phyloP scores from a whole-genome alignment of 2,888 invertebrate genomes.

The Argyresthia goedartella region DNA sequence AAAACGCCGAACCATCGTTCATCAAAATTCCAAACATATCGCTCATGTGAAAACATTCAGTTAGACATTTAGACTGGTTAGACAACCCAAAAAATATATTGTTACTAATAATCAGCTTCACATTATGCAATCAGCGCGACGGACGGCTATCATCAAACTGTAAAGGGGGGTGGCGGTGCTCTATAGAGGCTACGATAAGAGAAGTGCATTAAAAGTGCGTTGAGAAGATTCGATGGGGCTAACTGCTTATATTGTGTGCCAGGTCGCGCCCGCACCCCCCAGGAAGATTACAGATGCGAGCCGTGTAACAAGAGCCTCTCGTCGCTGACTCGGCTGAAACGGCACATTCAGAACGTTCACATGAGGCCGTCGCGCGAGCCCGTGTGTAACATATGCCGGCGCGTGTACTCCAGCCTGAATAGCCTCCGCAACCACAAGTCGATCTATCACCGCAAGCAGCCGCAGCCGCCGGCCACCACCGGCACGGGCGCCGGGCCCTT shows the following conservation, averaged over 20 bases:
- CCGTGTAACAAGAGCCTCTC: conserved; percentile 93
- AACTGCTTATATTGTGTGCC: conserved; percentile 73
- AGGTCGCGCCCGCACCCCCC: conserved; percentile 81
- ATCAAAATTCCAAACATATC: too few relatives aligned
- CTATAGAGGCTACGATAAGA: conserved; percentile 61
- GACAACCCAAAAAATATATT: conserved; percentile 13
- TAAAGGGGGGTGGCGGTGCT: conserved; percentile 68
- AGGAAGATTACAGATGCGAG: conserved; percentile 91
- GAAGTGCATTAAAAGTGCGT: conserved; percentile 69
- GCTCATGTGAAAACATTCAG: neutral
- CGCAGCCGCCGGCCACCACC: conserved; percentile 58
- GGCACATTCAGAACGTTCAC: conserved; percentile 93
- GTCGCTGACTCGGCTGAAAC: conserved; percentile 88
- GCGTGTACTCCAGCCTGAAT: conserved; percentile 92
- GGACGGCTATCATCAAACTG: conserved; percentile 48
- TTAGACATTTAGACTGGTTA: neutral
- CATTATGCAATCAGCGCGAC: conserved; percentile 39
- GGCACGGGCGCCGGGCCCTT: conserved; percentile 44
- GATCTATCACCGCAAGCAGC: conserved; percentile 91
- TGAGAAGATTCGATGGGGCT: conserved; percentile 62
- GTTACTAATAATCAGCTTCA: conserved; percentile 61
- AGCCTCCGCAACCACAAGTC: conserved; percentile 93
- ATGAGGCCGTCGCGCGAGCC: conserved; percentile 91
- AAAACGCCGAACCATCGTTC: too few relatives aligned
- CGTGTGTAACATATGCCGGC: conserved; percentile 92